These are phyloP conservation scores for Globodera ellingtonae DNA, from an alignment of 1,140 invertebrate species.

Conservation along the genomic window DNA sequence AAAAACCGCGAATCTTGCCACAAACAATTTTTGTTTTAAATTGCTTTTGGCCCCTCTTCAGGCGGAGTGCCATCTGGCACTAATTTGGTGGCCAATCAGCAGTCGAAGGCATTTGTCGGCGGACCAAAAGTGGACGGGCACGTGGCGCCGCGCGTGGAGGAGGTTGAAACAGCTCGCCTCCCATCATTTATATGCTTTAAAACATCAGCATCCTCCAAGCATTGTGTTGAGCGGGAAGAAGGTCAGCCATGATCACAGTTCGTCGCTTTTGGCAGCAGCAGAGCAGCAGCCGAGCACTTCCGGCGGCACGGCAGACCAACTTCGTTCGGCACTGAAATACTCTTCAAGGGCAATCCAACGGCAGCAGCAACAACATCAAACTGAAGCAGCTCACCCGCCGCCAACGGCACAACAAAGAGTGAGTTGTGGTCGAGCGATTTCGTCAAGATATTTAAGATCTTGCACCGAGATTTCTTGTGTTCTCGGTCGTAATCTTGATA, in stretches of 20 bases:
- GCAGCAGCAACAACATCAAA: slow-evolving; percentile 20
- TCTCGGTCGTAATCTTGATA: too few relatives aligned
- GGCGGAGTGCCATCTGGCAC: not conserved
- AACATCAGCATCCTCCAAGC: slow-evolving; percentile 18
- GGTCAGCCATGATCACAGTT: slow-evolving; percentile 14
- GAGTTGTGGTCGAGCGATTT: not conserved
- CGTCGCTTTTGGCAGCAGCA: not conserved
- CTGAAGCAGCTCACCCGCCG: not conserved
- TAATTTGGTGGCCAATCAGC: slow-evolving; percentile 8
- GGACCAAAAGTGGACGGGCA: slow-evolving; percentile 65
- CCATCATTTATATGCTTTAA: not conserved
- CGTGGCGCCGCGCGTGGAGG: slow-evolving; percentile 54
- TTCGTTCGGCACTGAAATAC: slow-evolving; percentile 27
- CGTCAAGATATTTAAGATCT: too few relatives aligned
- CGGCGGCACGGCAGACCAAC: not conserved
- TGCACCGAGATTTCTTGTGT: too few relatives aligned
- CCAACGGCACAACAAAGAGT: not conserved
- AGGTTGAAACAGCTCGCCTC: slow-evolving; percentile 29
- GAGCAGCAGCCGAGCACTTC: slow-evolving; percentile 3
- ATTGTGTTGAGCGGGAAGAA: slow-evolving; percentile 28
- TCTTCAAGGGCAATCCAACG: not conserved
- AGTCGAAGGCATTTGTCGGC: slow-evolving; percentile 49
- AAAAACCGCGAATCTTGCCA: not conserved
- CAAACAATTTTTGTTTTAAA: slow-evolving; percentile 6
- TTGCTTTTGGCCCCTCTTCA: not conserved